Conservation (phyloP, 2,888 invertebrate species). For the Strigamia maritima region DNA sequence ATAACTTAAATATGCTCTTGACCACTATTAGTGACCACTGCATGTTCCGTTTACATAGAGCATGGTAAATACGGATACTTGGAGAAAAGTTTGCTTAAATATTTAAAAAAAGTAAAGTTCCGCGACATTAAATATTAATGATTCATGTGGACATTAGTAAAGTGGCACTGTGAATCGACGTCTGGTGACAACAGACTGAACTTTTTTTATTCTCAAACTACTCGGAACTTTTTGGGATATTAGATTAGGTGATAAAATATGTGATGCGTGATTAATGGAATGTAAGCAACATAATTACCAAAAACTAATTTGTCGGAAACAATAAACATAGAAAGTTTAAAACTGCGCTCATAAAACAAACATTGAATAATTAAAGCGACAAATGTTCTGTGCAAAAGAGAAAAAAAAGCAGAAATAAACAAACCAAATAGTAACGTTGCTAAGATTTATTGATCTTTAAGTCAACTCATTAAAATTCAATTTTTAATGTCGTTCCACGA, state of each 20-base stretch:
- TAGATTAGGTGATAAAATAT: background rate
- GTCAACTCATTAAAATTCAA: background rate
- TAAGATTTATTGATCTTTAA: background rate
- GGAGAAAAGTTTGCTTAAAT: no score
- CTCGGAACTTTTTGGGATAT: background rate
- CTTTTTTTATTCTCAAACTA: background rate
- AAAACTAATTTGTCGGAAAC: background rate
- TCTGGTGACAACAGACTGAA: background rate
- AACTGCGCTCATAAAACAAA: background rate
- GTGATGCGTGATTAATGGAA: background rate
- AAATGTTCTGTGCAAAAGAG: background rate
- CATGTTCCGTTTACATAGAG: background rate
- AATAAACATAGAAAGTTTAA: background rate
- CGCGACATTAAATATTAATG: no score
- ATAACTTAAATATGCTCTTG: background rate
- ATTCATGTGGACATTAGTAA: background rate
- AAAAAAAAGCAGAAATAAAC: background rate
- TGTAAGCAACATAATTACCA: background rate
- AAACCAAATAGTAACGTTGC: background rate
- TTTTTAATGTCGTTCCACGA: background rate
- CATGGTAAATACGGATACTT: no score
- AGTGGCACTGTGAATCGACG: background rate
- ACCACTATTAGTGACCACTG: constrained; percentile 20
- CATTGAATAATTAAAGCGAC: background rate
- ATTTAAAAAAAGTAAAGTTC: no score